Base-by-base conservation (phyloP, 2,113 vertebrate genomes). In the Lathamus discolor region DNA sequence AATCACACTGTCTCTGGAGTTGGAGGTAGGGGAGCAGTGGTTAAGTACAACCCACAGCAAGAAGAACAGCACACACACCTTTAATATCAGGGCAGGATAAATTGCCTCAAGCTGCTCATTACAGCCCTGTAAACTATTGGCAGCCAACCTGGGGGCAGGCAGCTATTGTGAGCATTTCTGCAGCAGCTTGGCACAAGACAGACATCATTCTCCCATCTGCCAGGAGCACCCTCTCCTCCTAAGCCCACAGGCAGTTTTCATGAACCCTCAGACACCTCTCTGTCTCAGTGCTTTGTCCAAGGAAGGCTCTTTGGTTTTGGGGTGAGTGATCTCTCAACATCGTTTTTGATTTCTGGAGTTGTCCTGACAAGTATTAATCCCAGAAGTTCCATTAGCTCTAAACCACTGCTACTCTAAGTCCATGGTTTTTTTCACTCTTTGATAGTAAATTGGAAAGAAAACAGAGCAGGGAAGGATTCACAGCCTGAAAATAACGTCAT, bases 151-250 rank as follows among this genome's bases (percentile, higher is more conserved):
- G 54, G 0, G 0, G 35, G 48, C 49, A 70, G 4, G 13, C 66
- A 78, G 64, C 54, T 43, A 3, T 3, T 35, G 33, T 1, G 6
- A 57, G 28, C 8, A 6, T 24, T 76, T 52, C 75, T 86, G 55
- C 63, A 81, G 55, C 55, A 64, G 49, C 28, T 14, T 3, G 7
- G 39, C 46, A 54, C 27, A 28, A 51, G 49, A n/a, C 10, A 77
- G 51, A 25, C 29, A 48, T 8, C 4, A 51, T 62, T 55, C 22
- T 33, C 31, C 13, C 6, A 48, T 48, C 20, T 0, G 0, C 6
- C 46, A 90, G 29, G 16, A 79, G 49, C 6, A 66, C 18, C 35
- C 17, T 13, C 75, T 85, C 31, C 37, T 79, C 37, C 70, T 35
- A 67, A 86, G 35, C 24, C 55, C 44, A 74, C 6, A 1, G 7